A percentile compares a stretch with the other conserved stretches of the same genome.
Conservation (phyloP, 2,797 vertebrate species). For the Phrynocephalus guinanensis region DNA sequence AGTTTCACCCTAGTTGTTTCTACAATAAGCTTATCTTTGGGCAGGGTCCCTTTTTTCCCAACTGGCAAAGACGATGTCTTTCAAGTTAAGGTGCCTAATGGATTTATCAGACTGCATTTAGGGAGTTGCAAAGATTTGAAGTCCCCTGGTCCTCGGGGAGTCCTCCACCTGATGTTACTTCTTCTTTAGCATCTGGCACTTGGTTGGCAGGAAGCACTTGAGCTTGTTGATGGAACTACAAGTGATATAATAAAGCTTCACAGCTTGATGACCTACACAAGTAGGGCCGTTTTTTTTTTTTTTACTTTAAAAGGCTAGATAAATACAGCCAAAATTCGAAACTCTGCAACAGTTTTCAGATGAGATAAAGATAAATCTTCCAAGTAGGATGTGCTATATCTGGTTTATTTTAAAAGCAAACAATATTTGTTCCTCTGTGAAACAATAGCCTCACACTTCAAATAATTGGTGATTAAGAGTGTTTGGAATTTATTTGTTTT, state of each 20-base stretch:
- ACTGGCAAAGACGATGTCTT: slow-evolving; percentile 35
- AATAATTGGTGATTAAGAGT: no score
- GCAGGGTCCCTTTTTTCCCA: slow-evolving; percentile 42
- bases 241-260: slow-evolving; percentile 45
- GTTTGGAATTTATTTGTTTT: no score
- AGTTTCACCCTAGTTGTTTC: slow-evolving; percentile 40
- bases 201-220: background rate
- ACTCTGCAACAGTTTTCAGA: no score
- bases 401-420: no score
- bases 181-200: slow-evolving; percentile 26
- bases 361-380: no score
- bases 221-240: slow-evolving; percentile 42
- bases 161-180: slow-evolving; percentile 27
- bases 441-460: no score
- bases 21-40: slow-evolving; percentile 18
- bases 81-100: slow-evolving; percentile 23
- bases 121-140: background rate
- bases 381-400: no score
- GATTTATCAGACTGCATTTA: slow-evolving; percentile 25
- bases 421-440: no score
- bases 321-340: no score
- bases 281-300: slow-evolving; percentile 44
- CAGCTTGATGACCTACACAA: slow-evolving; percentile 22
- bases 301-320: no score
- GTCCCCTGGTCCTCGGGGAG: background rate